A percentile compares a stretch with the other conserved stretches of the same genome.
phyloP scores from a whole-genome alignment of 2,797 vertebrate species.

The Melanotaenia nigrans region DNA sequence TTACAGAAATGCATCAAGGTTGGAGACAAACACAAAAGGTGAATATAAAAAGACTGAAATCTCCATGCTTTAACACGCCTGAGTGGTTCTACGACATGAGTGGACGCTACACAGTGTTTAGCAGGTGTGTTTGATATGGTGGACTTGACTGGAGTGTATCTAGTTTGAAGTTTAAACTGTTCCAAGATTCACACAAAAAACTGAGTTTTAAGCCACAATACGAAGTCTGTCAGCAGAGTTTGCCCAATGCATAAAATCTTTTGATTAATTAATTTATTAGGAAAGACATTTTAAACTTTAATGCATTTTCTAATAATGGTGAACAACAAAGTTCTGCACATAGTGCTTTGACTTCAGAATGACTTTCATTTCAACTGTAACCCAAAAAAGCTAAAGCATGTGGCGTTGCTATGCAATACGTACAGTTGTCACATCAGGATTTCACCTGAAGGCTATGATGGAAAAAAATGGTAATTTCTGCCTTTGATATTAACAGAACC shows the following conservation, averaged over 20 bases:
- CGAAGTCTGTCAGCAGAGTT: neutral
- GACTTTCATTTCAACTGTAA: neutral
- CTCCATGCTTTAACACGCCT: no score
- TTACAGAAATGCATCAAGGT: neutral
- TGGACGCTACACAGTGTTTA: neutral
- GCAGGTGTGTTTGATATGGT: neutral
- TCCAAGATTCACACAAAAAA: neutral
- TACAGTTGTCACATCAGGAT: slow-evolving; percentile 1
- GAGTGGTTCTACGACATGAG: neutral
- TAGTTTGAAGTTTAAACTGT: neutral
- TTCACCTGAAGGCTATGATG: slow-evolving; percentile 28
- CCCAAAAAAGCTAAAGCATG: neutral
- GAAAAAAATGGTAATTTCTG: slow-evolving; percentile 21
- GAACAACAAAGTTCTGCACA: neutral
- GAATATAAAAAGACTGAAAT: neutral
- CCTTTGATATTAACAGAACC: slow-evolving; percentile 20
- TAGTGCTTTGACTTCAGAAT: no score
- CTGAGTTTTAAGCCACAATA: neutral
- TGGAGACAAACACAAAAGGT: neutral
- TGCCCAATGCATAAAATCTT: neutral
- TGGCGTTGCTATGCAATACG: neutral
- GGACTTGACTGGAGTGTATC: neutral
- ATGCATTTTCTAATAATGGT: neutral
- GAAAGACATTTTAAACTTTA: slow-evolving; percentile 2
- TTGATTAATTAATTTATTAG: neutral